Evolutionary conservation across 1,140 invertebrate species (phyloP).

Genomic region (Heliothis virescens): DNA sequence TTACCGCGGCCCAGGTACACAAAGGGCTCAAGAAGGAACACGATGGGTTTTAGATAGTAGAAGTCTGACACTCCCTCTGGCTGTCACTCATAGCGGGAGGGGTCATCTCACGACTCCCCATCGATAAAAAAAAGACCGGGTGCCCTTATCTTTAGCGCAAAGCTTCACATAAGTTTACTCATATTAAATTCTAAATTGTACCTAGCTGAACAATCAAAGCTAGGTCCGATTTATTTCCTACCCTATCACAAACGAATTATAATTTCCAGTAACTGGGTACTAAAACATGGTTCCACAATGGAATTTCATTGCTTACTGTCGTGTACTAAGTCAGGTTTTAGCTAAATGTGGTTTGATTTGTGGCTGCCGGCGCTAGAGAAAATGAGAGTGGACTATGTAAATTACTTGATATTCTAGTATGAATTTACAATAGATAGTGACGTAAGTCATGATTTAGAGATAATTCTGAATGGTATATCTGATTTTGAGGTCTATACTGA

Average conservation of each 20-base stretch:
- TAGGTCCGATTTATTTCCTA: neutral
- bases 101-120: too few relatives aligned
- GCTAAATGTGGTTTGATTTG: slow-evolving; percentile 8
- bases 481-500: too few relatives aligned
- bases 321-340: neutral
- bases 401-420: slow-evolving; percentile 4
- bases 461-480: neutral
- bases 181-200: neutral
- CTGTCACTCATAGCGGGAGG: too few relatives aligned
- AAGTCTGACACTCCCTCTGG: too few relatives aligned
- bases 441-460: too few relatives aligned
- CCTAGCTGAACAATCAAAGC: neutral
- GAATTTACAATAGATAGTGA: neutral
- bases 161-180: too few relatives aligned
- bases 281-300: slow-evolving; percentile 1
- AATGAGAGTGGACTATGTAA: slow-evolving; percentile 30
- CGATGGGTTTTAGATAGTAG: too few relatives aligned
- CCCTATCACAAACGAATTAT: neutral
- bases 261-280: neutral
- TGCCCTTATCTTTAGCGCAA: too few relatives aligned
- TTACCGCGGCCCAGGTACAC: too few relatives aligned
- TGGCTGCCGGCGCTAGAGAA: neutral
- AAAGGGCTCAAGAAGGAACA: too few relatives aligned
- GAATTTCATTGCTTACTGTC: neutral
- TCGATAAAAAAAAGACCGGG: too few relatives aligned